phyloP scores from a whole-genome alignment of 2,797 vertebrate species.

The Megaceryle alcyon region DNA sequence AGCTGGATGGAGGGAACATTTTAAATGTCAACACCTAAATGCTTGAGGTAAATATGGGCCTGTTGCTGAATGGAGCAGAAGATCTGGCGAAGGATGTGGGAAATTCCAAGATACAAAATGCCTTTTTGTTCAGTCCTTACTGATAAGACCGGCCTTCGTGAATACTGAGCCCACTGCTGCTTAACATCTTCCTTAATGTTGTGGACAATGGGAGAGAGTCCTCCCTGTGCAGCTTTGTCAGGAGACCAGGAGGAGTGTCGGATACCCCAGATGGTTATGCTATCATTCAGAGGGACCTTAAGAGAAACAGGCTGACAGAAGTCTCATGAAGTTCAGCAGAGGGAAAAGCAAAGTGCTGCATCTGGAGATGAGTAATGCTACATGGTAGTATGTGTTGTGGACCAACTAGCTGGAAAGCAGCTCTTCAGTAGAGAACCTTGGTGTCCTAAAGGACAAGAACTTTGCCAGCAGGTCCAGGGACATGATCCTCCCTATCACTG shows the following conservation, averaged over 20 bases:
- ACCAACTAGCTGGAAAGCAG: not conserved
- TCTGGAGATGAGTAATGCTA: not conserved
- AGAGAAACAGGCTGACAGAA: not conserved
- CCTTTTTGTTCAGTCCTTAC: not conserved
- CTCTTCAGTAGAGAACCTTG: not conserved
- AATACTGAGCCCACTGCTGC: not conserved
- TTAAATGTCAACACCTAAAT: not conserved
- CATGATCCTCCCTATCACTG: not conserved
- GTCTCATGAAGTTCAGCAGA: not conserved
- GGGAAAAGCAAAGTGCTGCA: not conserved
- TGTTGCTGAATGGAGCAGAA: not conserved
- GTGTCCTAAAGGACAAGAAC: not conserved
- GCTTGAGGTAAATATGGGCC: not conserved
- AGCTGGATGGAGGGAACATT: not conserved
- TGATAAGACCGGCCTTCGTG: rapidly evolving
- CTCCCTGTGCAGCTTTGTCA: not conserved
- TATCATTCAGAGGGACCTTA: not conserved
- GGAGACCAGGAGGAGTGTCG: not conserved
- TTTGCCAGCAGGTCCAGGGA: not conserved
- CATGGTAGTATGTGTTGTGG: not conserved
- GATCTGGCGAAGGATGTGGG: not conserved
- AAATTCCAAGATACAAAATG: not conserved
- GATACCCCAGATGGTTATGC: not conserved
- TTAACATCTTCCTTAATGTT: not conserved
- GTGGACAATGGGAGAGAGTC: not conserved